phyloP scores from a whole-genome alignment of 2,888 invertebrate genomes.

The Mimumesa dahlbomi region DNA sequence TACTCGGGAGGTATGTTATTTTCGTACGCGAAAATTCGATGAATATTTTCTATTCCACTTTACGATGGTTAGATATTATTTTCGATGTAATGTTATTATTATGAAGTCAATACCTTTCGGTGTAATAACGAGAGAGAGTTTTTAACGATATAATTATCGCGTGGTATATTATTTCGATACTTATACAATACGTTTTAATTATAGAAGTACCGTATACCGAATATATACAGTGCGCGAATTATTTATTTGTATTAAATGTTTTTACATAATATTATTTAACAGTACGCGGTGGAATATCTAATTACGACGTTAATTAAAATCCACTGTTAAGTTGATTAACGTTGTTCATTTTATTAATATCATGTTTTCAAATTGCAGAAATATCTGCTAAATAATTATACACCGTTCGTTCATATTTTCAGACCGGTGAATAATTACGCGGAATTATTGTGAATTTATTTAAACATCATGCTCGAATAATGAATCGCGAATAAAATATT shows the following conservation, averaged over 20 bases:
- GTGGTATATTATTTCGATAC: not conserved
- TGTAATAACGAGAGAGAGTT: no score
- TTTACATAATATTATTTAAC: conserved; percentile 16
- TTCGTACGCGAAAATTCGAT: no score
- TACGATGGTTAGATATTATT: no score
- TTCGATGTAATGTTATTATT: no score
- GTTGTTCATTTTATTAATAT: conserved; percentile 10
- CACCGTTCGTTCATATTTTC: not conserved
- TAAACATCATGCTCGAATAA: no score
- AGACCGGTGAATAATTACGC: not conserved
- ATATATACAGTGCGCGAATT: not conserved
- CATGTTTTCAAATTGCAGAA: conserved; percentile 2
- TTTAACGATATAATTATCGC: not conserved
- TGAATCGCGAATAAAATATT: no score
- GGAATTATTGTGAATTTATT: not conserved
- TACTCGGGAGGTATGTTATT: no score
- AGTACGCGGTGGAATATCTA: conserved; percentile 10
- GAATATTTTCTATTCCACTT: no score
- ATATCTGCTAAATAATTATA: not conserved
- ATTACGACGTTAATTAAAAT: conserved; percentile 30
- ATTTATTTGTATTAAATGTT: conserved; percentile 9
- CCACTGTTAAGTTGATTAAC: conserved; percentile 20
- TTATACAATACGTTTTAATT: not conserved
- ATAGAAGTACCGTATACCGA: not conserved
- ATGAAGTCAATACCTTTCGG: no score